These are phyloP conservation scores for Rhyacophila evoluta DNA, from an alignment of 2,888 invertebrate species.

Conservation along the genomic window DNA sequence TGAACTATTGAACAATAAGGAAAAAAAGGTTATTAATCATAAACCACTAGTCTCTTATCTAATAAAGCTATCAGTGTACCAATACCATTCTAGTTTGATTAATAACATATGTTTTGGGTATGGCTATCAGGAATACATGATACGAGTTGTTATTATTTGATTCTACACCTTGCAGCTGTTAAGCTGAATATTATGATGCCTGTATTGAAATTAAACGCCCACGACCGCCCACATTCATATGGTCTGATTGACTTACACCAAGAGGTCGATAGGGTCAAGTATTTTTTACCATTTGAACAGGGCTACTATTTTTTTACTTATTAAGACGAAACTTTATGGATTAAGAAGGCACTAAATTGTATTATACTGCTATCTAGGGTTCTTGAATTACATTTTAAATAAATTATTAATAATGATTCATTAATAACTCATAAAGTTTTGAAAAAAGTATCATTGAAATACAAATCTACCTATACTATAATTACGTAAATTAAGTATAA, in stretches of 20 bases:
- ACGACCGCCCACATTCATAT: not conserved
- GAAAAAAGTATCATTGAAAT: too few species aligned
- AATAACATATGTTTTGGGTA: slow-evolving; percentile 10
- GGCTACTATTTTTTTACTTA: not conserved
- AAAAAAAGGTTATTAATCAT: not conserved
- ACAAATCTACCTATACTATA: too few species aligned
- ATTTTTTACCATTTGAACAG: not conserved
- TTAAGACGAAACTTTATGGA: too few species aligned
- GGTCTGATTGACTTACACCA: slow-evolving; percentile 2
- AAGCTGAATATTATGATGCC: not conserved
- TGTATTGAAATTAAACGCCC: slow-evolving; percentile 7
- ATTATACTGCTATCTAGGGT: too few species aligned
- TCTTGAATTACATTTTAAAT: too few species aligned
- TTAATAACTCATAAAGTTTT: too few species aligned
- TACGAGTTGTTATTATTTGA: not conserved
- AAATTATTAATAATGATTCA: too few species aligned
- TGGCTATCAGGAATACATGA: slow-evolving; percentile 4
- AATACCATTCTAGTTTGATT: slow-evolving; percentile 4
- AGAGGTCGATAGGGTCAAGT: not conserved
- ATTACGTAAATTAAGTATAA: too few species aligned
- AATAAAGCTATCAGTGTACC: not conserved
- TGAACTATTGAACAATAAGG: not conserved
- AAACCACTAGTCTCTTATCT: not conserved
- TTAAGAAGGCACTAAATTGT: too few species aligned
- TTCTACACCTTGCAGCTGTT: slow-evolving; percentile 4